phyloP scores from a whole-genome alignment of 2,797 vertebrate genomes.

The Etheostoma nigrum region DNA sequence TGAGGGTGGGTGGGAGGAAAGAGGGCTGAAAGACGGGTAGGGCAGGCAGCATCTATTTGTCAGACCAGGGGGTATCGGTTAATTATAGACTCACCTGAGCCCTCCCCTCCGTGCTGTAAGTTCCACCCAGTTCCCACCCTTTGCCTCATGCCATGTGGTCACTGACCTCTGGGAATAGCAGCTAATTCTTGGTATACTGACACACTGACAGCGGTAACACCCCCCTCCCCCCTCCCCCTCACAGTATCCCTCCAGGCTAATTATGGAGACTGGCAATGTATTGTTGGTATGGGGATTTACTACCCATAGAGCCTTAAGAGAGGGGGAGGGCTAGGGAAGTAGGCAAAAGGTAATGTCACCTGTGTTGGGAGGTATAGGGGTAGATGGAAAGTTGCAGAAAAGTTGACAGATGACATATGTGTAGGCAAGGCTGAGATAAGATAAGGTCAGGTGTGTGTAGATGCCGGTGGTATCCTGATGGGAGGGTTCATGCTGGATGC shows the following conservation, averaged over 20 bases:
- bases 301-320: slow-evolving; percentile 25
- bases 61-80: slow-evolving; percentile 50
- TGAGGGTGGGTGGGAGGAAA: slow-evolving; percentile 10
- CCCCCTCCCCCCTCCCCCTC: neutral
- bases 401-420: slow-evolving; percentile 19
- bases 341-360: slow-evolving; percentile 39
- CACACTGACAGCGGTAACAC: slow-evolving; percentile 20
- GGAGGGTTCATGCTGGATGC: slow-evolving; percentile 30
- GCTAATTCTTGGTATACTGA: slow-evolving; percentile 52
- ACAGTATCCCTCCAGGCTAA: slow-evolving; percentile 51
- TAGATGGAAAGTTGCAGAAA: slow-evolving; percentile 4
- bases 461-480: slow-evolving; percentile 14
- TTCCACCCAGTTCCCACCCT: slow-evolving; percentile 39
- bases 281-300: slow-evolving; percentile 68
- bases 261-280: slow-evolving; percentile 67
- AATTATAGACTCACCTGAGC: slow-evolving; percentile 69
- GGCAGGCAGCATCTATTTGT: slow-evolving; percentile 21
- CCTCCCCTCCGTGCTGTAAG: slow-evolving; percentile 10
- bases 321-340: slow-evolving; percentile 2
- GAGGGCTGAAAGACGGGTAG: slow-evolving; percentile 14
- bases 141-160: slow-evolving; percentile 42
- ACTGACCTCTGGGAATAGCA: slow-evolving; percentile 61
- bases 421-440: slow-evolving; percentile 13
- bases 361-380: neutral
- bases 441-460: slow-evolving; percentile 20